Evolutionary conservation across 2,113 vertebrate genomes (phyloP).

Genomic region (Notechis scutatus): DNA sequence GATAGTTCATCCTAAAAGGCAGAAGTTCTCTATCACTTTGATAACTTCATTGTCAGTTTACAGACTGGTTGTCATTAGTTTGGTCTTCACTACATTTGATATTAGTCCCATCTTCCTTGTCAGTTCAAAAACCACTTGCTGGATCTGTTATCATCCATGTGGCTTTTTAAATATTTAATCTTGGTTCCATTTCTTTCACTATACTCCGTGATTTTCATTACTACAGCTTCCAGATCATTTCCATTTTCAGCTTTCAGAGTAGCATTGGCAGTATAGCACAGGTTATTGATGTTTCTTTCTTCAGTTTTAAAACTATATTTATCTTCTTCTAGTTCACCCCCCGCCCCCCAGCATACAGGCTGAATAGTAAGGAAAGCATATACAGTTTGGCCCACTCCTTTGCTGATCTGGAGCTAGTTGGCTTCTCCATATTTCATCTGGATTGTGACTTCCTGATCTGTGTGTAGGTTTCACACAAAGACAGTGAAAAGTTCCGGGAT

Average conservation of each 20-base stretch:
- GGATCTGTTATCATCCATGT: neutral
- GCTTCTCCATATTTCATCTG: neutral
- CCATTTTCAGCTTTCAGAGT: neutral
- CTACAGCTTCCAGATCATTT: neutral
- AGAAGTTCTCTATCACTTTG: neutral
- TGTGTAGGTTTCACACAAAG: neutral
- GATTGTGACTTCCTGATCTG: neutral
- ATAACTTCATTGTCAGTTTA: neutral
- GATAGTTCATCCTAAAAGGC: neutral
- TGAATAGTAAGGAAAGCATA: neutral
- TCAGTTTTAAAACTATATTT: neutral
- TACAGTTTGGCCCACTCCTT: neutral
- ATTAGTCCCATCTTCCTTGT: neutral
- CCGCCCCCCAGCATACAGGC: neutral
- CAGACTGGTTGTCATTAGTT: neutral
- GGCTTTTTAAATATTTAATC: neutral
- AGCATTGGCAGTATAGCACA: neutral
- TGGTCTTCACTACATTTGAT: neutral
- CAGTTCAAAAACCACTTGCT: neutral
- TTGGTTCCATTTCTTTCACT: neutral
- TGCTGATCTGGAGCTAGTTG: neutral
- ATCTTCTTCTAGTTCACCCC: neutral
- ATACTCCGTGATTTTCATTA: neutral
- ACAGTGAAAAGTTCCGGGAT: neutral
- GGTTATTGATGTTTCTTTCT: neutral